These are phyloP conservation scores for Myanophis thanlyinensis DNA, from an alignment of 2,113 vertebrate genomes.

Conservation along the genomic window DNA sequence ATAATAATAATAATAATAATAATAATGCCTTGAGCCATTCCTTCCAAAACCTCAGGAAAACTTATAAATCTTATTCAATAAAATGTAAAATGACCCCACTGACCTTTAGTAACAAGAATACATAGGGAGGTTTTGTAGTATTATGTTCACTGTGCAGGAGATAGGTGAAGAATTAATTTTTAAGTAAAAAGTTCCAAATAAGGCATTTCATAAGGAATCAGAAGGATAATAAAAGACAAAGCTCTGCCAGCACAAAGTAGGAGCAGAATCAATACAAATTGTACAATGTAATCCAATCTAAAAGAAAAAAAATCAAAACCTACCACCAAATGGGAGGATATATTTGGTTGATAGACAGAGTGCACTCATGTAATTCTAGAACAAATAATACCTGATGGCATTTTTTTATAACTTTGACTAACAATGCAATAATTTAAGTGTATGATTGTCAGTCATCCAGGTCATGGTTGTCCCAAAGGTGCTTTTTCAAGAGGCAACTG, in stretches of 20 bases:
- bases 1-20: neutral
- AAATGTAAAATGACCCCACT: neutral
- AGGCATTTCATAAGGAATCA: neutral
- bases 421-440: slow-evolving; percentile 49
- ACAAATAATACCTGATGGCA: neutral
- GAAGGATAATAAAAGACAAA: neutral
- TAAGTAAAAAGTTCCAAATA: neutral
- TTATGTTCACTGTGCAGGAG: neutral
- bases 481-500: too few species aligned
- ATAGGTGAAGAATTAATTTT: neutral
- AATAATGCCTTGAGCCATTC: neutral
- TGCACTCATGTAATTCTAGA: neutral
- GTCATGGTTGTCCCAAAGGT: too few species aligned
- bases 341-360: neutral
- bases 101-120: neutral
- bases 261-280: slow-evolving; percentile 1
- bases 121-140: neutral
- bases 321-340: neutral
- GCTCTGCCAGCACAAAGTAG: neutral
- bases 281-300: neutral
- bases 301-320: neutral
- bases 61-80: neutral
- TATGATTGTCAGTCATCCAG: slow-evolving; percentile 19
- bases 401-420: neutral
- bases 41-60: neutral